Evolutionary conservation across 2,888 invertebrate genomes (phyloP), one percentile per base, ranked within the genome.

Genomic region (Macrophya alboannulata): DNA sequence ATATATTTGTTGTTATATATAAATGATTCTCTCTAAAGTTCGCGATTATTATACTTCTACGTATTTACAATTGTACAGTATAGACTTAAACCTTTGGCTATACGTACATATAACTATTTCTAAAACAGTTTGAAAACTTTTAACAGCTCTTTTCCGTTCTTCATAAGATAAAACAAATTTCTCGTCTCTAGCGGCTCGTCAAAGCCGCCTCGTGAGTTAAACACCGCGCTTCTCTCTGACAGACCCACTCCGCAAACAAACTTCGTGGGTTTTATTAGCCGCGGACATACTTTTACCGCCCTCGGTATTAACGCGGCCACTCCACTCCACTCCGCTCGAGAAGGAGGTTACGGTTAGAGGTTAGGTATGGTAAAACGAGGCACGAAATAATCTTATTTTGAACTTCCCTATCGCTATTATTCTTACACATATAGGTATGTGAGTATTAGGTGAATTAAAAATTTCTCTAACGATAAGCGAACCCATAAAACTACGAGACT

Each of bases 161-260:
- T 79, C 31, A 40, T 31, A 65, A 77, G 77, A 85, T 85, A 85
- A 31, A 31, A 85, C 85, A 85, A 85, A 85, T 85, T 85, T 65
- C 68, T 31, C 65, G 84, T 85, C 79, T 31, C 48, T 68, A 43
- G 77, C 85, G 65, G 85, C 68, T 79, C 84, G 84, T 84, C 65
- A 76, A 74, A 84, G 62, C 59, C 72, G 15, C 12, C 37, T 40
- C 45, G 48, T 9, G 81, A 68, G 25, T 81, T 68, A 71, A 85
- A 85, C 81, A 81, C 84, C 74, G 86, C 71, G 79, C 62, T 31
- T 15, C 55, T 37, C 68, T 48, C 84, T 76, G n/a, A 17, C 8
- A 51, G 17, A 37, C 15, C 48, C 15, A 77, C 85, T 85, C 45
- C 79, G 76, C 79, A 85, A 85, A 85, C 85, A 85, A 85, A 85